Evolutionary conservation across 2,888 invertebrate species (phyloP), one percentile per base, ranked within the genome.

Genomic region (Agrenia bidenticulata): DNA sequence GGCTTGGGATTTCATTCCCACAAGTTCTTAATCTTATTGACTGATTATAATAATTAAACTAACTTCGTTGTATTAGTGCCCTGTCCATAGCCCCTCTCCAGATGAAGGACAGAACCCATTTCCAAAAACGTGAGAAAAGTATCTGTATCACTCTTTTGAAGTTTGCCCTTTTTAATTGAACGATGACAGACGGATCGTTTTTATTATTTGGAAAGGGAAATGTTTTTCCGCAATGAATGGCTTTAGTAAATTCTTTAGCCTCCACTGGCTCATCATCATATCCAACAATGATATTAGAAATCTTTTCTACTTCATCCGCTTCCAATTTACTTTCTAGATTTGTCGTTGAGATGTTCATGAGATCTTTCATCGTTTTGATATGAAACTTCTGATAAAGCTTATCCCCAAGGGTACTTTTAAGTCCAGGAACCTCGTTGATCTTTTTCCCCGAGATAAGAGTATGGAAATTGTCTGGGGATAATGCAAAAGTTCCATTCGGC

Each of bases 201-300:
- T 32, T 32, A 32, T 7, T 32, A 7, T 4, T 51, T 7, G 26
- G 26, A 11, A 4, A 4, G 9, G 51, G 24, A 42, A 54, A 61
- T 15, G 55, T 56, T n/a, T 56, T 56, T 13, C 62, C 41, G 49
- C 62, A 62, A 27, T 24, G 26, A 32, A 62, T 49, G 13, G 42
- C 49, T 11, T 55, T 56, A 1, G 55, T 45, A 45, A 32, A 56
- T 1, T 2, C 2, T 27, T 62, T 62, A 2, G 17, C 62, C 11
- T 27, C 24, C 15, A 62, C 62, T 4, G 45, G 17, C 23, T 23
- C 41, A 41, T 13, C 23, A 23, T 56, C 55, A 4, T 42, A 21
- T 15, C 62, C 62, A 19, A 17, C 1, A n/a, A 45, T 4, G 17
- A 56, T 37, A 19, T 24, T 21, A 45, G 21, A 24, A 24, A 56